A percentile compares a stretch with the other conserved stretches of the same genome.
These are phyloP conservation scores for Aurelia aurita DNA, from an alignment of 30 jellyfish, hydroid and myxozoan genomes.

Conservation along the genomic window DNA sequence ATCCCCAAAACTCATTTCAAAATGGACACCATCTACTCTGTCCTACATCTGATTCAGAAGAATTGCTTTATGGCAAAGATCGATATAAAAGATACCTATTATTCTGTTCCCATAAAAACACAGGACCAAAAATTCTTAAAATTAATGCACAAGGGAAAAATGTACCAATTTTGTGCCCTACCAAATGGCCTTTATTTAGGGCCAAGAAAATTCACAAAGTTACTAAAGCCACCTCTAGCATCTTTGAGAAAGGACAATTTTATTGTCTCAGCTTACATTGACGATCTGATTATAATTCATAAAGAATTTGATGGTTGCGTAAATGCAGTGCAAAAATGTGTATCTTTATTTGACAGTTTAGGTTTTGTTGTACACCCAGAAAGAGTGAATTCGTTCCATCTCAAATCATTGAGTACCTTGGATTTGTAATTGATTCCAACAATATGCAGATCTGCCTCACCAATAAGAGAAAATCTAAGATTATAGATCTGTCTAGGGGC, in stretches of 20 bases:
- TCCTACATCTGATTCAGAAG: neutral
- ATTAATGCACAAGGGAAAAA: neutral
- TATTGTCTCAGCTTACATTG: no score
- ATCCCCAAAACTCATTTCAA: neutral
- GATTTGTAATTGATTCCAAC: no score
- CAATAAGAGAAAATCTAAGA: no score
- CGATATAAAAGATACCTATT: conserved; percentile 48
- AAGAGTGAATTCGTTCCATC: no score
- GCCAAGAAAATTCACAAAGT: conserved; percentile 25
- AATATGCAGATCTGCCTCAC: no score
- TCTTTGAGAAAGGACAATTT: neutral
- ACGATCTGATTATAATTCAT: neutral
- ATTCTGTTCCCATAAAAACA: conserved; percentile 10
- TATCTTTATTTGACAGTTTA: neutral
- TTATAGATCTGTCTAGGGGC: no score
- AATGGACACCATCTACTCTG: neutral
- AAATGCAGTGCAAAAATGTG: neutral
- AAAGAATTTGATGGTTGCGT: neutral
- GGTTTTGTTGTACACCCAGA: conserved; percentile 31
- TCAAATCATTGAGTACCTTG: no score
- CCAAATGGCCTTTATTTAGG: conserved; percentile 28
- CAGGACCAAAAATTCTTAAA: conserved; percentile 17
- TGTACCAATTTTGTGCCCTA: neutral
- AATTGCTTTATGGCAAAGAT: conserved; percentile 8
- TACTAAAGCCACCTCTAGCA: conserved; percentile 22